phyloP scores from a whole-genome alignment of 2,888 invertebrate species.

The Crioceris asparagi region DNA sequence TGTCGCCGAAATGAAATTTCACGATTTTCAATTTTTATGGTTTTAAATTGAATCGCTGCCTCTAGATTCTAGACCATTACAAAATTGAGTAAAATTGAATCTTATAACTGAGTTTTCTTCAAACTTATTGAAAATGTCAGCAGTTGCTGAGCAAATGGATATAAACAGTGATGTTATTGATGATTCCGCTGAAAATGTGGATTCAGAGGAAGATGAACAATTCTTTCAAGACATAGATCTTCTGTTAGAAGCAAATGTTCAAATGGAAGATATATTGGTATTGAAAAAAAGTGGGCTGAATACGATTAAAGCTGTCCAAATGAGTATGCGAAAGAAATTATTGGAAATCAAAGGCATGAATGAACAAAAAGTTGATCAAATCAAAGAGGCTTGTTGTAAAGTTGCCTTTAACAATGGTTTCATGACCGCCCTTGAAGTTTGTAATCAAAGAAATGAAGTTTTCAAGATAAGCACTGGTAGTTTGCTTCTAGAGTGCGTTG shows the following conservation, averaged over 20 bases:
- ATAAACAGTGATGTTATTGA: constrained; percentile 13
- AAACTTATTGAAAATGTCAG: constrained; percentile 6
- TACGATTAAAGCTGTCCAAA: constrained; percentile 70
- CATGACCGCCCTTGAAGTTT: constrained; percentile 64
- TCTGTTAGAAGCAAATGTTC: constrained; percentile 49
- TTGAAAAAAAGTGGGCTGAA: constrained; percentile 67
- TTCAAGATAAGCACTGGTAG: constrained; percentile 61
- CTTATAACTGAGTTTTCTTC: no score
- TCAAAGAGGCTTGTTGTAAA: constrained; percentile 66
- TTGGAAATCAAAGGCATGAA: constrained; percentile 65
- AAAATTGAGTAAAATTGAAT: no score
- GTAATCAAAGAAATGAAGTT: constrained; percentile 58
- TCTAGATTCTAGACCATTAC: no score
- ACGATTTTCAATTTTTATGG: no score
- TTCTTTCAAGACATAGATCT: constrained; percentile 68
- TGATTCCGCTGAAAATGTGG: constrained; percentile 14
- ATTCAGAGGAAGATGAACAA: constrained; percentile 50
- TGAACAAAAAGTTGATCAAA: constrained; percentile 60
- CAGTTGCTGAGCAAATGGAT: constrained; percentile 13
- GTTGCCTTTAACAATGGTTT: constrained; percentile 50
- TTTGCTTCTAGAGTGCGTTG: constrained; percentile 57
- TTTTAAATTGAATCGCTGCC: no score
- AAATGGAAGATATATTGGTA: constrained; percentile 66
- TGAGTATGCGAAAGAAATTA: constrained; percentile 65
- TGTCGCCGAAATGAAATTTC: no score